A percentile compares a stretch with the other conserved stretches of the same genome.
Evolutionary conservation across 2,113 vertebrate species (phyloP).

Genomic region (Nerophis lumbriciformis): DNA sequence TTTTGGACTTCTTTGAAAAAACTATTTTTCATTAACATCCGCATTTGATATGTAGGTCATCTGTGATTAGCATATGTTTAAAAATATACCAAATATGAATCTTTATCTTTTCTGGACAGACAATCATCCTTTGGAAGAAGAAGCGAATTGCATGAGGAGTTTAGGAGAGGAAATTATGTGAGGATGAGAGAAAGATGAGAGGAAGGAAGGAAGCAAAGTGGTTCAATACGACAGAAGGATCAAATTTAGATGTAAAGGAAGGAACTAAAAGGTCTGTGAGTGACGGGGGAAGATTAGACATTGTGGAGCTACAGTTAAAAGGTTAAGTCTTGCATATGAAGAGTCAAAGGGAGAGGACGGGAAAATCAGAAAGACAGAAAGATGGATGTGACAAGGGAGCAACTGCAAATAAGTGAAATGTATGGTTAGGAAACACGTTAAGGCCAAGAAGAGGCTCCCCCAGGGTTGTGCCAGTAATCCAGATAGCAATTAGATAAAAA

Average conservation of each 20-base stretch:
- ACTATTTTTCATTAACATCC: neutral
- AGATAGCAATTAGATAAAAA: constrained; percentile 42
- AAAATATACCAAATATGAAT: neutral
- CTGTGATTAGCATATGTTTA: neutral
- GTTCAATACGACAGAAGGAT: constrained; percentile 55
- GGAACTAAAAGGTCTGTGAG: constrained; percentile 29
- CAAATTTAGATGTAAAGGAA: constrained; percentile 43
- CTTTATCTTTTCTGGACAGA: neutral
- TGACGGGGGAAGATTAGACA: constrained; percentile 20
- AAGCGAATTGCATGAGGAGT: neutral
- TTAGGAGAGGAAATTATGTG: constrained; percentile 29
- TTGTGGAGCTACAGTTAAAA: constrained; percentile 15
- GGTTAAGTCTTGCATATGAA: constrained; percentile 5
- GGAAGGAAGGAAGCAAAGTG: constrained; percentile 45
- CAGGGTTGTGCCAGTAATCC: constrained; percentile 48
- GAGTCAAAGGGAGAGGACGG: neutral
- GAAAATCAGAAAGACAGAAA: neutral
- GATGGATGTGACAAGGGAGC: constrained; percentile 8
- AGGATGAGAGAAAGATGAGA: constrained; percentile 55
- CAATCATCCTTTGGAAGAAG: constrained; percentile 9
- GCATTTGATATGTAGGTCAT: neutral
- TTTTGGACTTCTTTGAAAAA: neutral
- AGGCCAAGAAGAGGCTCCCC: constrained; percentile 17
- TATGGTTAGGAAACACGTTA: constrained; percentile 1
- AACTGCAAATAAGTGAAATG: constrained; percentile 13